Percentiles rank a stretch among this genome's conserved stretches.
These are phyloP conservation scores for Bombus ignitus DNA, from an alignment of 1,140 invertebrate species.

Conservation along the genomic window DNA sequence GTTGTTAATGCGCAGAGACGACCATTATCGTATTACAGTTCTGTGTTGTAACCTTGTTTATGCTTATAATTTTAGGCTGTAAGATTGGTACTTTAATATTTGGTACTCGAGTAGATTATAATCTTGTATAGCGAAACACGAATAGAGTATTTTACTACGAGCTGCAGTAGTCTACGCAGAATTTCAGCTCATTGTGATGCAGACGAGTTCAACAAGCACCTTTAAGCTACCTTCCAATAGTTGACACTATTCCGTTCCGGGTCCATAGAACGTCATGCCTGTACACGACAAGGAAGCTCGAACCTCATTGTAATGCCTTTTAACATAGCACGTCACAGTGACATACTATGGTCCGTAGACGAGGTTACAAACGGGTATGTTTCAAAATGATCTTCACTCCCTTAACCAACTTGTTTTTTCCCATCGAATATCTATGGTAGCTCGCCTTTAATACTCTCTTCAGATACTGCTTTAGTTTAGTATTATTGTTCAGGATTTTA, in stretches of 20 bases:
- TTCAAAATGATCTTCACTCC: conserved; percentile 7
- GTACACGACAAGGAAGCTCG: background rate
- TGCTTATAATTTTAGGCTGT: no score
- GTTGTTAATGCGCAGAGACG: background rate
- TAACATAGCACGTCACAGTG: conserved; percentile 3
- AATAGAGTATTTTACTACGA: background rate
- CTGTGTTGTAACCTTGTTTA: no score
- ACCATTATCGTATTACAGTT: no score
- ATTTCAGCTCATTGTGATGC: conserved; percentile 13
- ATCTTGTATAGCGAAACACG: background rate
- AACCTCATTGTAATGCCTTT: conserved; percentile 13
- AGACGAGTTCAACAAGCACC: conserved; percentile 21
- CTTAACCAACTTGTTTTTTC: background rate
- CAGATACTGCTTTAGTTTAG: background rate
- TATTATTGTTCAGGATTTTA: no score
- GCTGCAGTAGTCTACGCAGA: background rate
- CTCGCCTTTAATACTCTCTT: background rate
- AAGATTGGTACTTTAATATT: no score
- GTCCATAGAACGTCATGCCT: background rate
- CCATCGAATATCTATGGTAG: background rate
- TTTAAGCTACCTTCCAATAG: background rate
- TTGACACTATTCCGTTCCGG: background rate
- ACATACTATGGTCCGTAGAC: background rate
- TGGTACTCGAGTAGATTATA: background rate
- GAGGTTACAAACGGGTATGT: conserved; percentile 1